Evolutionary conservation across 1,140 invertebrate species (phyloP).

Genomic region (Papilio xuthus): DNA sequence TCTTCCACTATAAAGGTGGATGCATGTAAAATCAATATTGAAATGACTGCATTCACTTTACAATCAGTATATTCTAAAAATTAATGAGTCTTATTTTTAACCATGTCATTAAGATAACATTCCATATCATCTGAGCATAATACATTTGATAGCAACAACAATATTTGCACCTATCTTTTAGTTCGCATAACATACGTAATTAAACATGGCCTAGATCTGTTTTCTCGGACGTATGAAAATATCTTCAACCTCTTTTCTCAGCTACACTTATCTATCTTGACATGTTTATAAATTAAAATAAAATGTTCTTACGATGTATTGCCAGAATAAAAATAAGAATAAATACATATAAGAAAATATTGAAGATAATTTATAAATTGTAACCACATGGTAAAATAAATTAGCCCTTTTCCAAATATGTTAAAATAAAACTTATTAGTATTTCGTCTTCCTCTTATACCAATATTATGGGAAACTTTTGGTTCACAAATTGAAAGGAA

Average conservation of each 20-base stretch:
- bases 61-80: neutral
- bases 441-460: neutral
- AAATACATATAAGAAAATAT: neutral
- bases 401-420: neutral
- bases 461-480: neutral
- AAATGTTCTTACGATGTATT: neutral
- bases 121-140: neutral
- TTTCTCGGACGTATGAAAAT: slow-evolving; percentile 26
- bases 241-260: slow-evolving; percentile 31
- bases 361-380: too few relatives aligned
- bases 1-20: neutral
- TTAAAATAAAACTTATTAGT: neutral
- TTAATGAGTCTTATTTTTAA: neutral
- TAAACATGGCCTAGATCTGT: slow-evolving; percentile 28
- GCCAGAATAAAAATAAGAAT: neutral
- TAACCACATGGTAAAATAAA: too few relatives aligned
- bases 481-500: neutral
- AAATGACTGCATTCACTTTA: neutral
- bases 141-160: slow-evolving; percentile 6
- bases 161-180: slow-evolving; percentile 21
- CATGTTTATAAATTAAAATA: neutral
- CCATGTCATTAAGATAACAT: neutral
- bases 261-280: neutral
- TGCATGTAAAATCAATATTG: neutral
- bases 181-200: slow-evolving; percentile 21